Evolutionary conservation across 1,140 invertebrate species (phyloP), one percentile per base, ranked within the genome.

Genomic region (Sitobion miscanthi): DNA sequence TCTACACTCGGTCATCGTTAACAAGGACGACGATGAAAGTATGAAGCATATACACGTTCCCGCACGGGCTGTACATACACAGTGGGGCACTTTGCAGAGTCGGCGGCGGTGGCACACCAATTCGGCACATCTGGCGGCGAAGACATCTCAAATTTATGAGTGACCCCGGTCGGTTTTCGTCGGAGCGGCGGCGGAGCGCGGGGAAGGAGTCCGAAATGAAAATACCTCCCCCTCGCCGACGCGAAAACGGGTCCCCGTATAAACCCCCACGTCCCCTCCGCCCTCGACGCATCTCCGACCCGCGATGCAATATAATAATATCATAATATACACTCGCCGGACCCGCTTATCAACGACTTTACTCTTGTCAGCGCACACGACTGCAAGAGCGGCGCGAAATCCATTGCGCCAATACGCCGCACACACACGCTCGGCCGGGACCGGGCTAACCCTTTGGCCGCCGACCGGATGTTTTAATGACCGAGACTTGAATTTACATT

Each of bases 141-240:
- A 93, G 91, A 93, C 91, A 86, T 93, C 91, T 93, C 91, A 42
- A 93, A 93, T 93, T 93, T 93, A 93, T 57, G 91, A 93, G 91
- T 93, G 91, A 93, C 91, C 91, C 77, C 82, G 91, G 91, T 86
- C 82, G 91, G 91, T 93, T 93, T 93, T 85, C 91, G 1, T 85
- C 30, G 42, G 82, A 0, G 9, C 35, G 49, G 38, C 23, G 35
- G 90, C 23, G 35, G 90, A 1, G 38, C 14, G 42, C 30, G 35
- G 91, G 42, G 35, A 54, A 49, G 77, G 47, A 83, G 77, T 93
- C 82, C 91, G 91, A 93, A 93, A 93, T 93, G 91, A 93, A 57
- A 93, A 93, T 82, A 5, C 25, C 69, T 20, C 30, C 6, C 30
- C 45, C 89, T 5, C 42, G 47, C 69, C 90, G 11, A 45, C 45